Evolutionary conservation across 2,113 vertebrate species (phyloP), one percentile per base, ranked within the genome.

Genomic region (Lepisosteus osseus): DNA sequence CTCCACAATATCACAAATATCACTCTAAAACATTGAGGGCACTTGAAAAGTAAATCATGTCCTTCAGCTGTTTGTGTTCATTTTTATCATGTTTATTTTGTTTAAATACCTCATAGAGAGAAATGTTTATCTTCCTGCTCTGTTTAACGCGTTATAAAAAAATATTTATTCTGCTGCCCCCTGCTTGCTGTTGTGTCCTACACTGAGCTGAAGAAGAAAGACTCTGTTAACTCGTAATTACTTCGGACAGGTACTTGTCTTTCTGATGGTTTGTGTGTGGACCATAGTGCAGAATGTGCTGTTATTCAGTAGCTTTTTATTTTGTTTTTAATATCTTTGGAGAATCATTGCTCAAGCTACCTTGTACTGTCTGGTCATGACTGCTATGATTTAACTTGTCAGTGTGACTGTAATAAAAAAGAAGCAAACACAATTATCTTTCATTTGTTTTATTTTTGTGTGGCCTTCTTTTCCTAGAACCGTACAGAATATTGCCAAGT

Each of bases 311-410:
- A 76, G 72, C 74, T 8, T 57, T n/a, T n/a, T 3, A 3, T 54
- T 13, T 63, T 54, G n/a, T 81, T 79, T 77, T 75, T 70, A 75
- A 80, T 73, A 65, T 41, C 75, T 84, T 59, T 82, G 68, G 85
- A 82, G 85, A 89, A 88, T 88, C 84, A 78, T 85, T 80, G 77
- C 82, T 83, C 84, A 83, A 88, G 86, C 80, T 82, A 79, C 83
- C 84, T 87, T 85, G 83, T 84, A 86, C 76, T 84, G 85, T 87
- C 85, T 86, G 68, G 83, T 85, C 81, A 83, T 83, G 87, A 89
- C 86, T 88, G 86, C 83, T 82, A 87, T 90, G 85, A 84, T 86
- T 86, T 89, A 87, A 89, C 89, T 90, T 90, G 87, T 91, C 77
- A 74, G 85, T 92, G 86, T 90, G 88, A 89, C 87, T 89, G 83